A percentile compares a stretch with the other conserved stretches of the same genome.
Conservation (phyloP, 1,140 invertebrate species). For the Andricus grossulariae region DNA sequence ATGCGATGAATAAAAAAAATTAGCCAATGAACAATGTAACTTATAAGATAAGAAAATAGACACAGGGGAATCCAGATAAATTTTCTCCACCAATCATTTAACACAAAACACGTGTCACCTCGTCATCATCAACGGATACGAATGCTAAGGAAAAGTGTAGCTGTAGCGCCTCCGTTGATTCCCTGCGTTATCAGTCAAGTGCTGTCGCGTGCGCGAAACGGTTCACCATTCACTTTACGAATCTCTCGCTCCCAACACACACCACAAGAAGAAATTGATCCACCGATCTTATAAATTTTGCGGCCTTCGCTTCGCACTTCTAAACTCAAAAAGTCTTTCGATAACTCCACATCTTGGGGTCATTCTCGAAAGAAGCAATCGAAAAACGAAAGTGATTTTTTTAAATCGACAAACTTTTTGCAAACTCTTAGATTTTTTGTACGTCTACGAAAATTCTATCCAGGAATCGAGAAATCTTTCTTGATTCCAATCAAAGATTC, state of each 20-base stretch:
- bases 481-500: conserved; percentile 44
- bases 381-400: conserved; percentile 2
- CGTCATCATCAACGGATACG: conserved; percentile 46
- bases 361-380: not conserved
- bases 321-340: not conserved
- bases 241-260: conserved; percentile 22
- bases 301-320: not conserved
- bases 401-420: not conserved
- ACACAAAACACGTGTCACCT: conserved; percentile 27
- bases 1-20: no score
- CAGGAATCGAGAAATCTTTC: not conserved
- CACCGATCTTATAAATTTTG: not conserved
- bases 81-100: conserved; percentile 2
- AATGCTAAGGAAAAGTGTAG: conserved; percentile 29
- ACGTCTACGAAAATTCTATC: no score
- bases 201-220: conserved; percentile 63
- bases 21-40: no score
- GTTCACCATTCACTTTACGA: conserved; percentile 52
- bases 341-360: not conserved
- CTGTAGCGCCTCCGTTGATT: conserved; percentile 45
- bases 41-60: conserved; percentile 25
- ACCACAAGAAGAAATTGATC: not conserved
- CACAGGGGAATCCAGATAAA: conserved; percentile 12
- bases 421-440: no score
- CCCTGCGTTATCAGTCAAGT: conserved; percentile 72